phyloP scores from a whole-genome alignment of 1,140 invertebrate genomes.

The Delia radicum region DNA sequence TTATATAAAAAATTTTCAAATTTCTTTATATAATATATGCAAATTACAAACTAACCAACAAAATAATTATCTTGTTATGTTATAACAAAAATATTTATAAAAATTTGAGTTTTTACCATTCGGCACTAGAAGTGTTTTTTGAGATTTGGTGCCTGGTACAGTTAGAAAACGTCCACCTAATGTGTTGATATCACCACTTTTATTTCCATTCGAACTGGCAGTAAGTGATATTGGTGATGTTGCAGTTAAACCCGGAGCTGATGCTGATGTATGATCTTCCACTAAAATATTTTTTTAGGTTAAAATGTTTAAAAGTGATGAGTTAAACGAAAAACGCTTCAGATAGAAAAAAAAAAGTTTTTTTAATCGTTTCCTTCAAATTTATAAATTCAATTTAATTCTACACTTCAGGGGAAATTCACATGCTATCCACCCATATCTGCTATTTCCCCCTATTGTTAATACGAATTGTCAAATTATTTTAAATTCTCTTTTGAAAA shows the following conservation, averaged over 20 bases:
- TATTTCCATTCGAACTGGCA: conserved; percentile 43
- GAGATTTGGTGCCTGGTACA: conserved; percentile 45
- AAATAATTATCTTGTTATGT: not conserved
- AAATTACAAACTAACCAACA: not conserved
- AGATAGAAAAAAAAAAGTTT: too few species aligned
- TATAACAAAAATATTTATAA: not conserved
- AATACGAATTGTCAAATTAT: too few species aligned
- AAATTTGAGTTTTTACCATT: conserved; percentile 30
- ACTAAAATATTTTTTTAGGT: conserved; percentile 39
- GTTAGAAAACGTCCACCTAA: conserved; percentile 48
- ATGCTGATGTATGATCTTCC: conserved; percentile 45
- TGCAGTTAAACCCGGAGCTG: conserved; percentile 41
- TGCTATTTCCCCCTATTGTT: too few species aligned
- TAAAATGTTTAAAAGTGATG: too few species aligned
- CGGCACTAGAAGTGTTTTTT: conserved; percentile 35
- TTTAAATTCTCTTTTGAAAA: too few species aligned
- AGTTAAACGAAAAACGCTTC: too few species aligned
- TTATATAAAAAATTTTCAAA: not conserved
- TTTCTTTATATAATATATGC: not conserved
- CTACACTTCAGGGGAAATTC: too few species aligned
- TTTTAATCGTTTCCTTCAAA: too few species aligned
- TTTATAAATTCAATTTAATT: too few species aligned
- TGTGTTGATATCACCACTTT: conserved; percentile 30
- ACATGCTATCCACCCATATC: too few species aligned
- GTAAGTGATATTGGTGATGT: conserved; percentile 27